Base-by-base conservation (phyloP, 2,113 vertebrate genomes). In the Haemorhous mexicanus region DNA sequence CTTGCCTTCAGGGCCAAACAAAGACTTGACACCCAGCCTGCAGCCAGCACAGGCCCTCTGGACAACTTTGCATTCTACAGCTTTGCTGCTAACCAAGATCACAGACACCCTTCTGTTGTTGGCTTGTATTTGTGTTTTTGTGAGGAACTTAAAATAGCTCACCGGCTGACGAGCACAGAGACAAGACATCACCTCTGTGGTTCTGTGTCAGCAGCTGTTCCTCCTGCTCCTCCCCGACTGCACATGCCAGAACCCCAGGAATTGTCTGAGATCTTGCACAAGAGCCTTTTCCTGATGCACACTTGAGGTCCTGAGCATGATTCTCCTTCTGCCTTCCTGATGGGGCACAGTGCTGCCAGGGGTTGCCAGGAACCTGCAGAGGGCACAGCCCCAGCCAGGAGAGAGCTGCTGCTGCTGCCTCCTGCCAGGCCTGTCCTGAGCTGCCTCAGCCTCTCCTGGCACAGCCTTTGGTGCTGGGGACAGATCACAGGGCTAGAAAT, bases 1-100 rank as follows among this genome's bases (percentile, higher is more conserved):
- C 74, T 79, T 83, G 91, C 87, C 75, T 78, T 61, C 55, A 53
- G 87, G 74, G 87, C 68, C 73, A 90, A 92, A 86, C 44, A 93
- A 83, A 77, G 78, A 49, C n/a, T 64, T 73, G 85, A 85, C 49
- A 85, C 62, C 30, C 70, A 82, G 61, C 95, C 81, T 90, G 52
- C 59, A 89, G 84, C 87, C 68, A 87, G 82, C 33, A 61, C 1
- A 50, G 39, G 52, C 70, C 77, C 84, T 88, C 53, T 69, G 85
- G 43, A 77, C 35, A 76, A 58, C 49, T 41, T 41, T 20, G 35
- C 61, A 49, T 73, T 55, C 53, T 2, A 1, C 9, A 44, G 68
- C 59, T 88, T 85, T 73, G 46, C 67, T 93, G 73, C 82, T 68
- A 43, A 75, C 13, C 50, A 41, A 30, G 21, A 87, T 50, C 55